Base-by-base conservation (phyloP, 2,113 vertebrate species). In the mouse (Mus musculus) region DNA sequence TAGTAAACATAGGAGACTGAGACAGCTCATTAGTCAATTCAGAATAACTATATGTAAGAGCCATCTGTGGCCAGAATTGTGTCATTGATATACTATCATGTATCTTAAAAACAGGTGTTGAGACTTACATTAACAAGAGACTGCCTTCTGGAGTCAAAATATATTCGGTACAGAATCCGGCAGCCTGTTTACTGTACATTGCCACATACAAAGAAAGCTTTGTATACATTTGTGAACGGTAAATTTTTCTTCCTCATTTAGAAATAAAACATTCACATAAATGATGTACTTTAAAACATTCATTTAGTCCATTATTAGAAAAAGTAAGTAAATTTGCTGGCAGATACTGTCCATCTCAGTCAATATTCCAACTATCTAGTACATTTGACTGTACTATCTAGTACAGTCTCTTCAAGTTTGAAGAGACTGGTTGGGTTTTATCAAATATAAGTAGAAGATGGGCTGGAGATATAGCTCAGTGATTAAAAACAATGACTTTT, bases 1-100 rank as follows among this genome's bases (percentile, higher is more conserved):
- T 77, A 46, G 42, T 88, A 88, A 95, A 95, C 42, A 92, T 91
- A 90, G 39, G 54, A 94, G 3, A 89, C 92, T 42, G 36, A 96
- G 72, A 76, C 30, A 88, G 42, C n/a, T 96, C 36, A 19, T 56
- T 86, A 92, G 75, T 16, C 81, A 94, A 94, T 87, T 97, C 59
- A 69, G 65, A 92, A 88, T 71, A 73, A 77, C 42, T 54, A 75
- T 90, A 90, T 30, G 95, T 5, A 78, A 89, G 95, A 89, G 52
- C 24, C 30, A 11, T 93, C 94, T 72, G 49, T 95, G 77, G 33
- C 39, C 88, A n/a, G 30, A 28, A 73, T 36, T 69, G 36, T 52
- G 69, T 67, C 71, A 87, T 71, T 90, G n/a, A 81, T 71, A 78
- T 19, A 61, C 7, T 80, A 97, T 80, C 8, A 1, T 5, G 71